Percentiles rank a stretch among this genome's conserved stretches.
These are phyloP conservation scores for Notoglanidium macrostoma DNA, from an alignment of 2,797 vertebrate genomes.

Conservation along the genomic window DNA sequence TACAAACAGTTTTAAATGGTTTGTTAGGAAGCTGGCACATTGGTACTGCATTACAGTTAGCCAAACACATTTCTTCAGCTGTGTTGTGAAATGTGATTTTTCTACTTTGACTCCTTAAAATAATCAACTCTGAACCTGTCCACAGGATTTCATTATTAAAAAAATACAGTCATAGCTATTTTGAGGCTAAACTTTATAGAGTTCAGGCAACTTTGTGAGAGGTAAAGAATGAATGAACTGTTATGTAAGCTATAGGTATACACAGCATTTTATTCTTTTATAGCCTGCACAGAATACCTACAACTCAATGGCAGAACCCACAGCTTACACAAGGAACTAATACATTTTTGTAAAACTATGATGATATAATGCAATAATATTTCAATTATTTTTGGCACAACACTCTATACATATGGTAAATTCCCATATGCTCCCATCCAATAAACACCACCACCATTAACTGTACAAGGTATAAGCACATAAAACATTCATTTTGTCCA, in stretches of 20 bases:
- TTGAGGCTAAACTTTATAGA: not conserved
- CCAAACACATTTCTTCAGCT: constrained; percentile 15
- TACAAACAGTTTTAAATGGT: constrained; percentile 29
- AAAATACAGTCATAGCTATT: not conserved
- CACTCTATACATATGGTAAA: not conserved
- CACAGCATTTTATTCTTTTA: not conserved
- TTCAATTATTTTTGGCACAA: not conserved
- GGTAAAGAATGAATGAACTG: not conserved
- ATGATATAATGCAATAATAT: not conserved
- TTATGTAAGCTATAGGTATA: not conserved
- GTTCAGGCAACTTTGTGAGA: not conserved
- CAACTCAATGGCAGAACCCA: not conserved
- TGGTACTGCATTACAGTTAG: constrained; percentile 30
- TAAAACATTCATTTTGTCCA: not conserved
- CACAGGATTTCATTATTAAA: not conserved
- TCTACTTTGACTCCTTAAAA: not conserved
- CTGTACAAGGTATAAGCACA: not conserved
- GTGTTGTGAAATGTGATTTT: not conserved
- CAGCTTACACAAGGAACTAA: not conserved
- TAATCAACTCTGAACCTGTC: not conserved
- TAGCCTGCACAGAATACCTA: not conserved
- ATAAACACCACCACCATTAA: not conserved
- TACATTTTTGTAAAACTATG: not conserved
- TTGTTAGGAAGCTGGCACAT: constrained; percentile 15
- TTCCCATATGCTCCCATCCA: not conserved